phyloP scores from a whole-genome alignment of 2,113 vertebrate genomes.

The Sus scrofa region T2T-Sscrofa CM000829.6:38746501-38747000 shows the following conservation, averaged over 20 bases:
- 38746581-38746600: background rate
- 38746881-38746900: background rate
- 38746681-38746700: background rate
- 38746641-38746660: conserved; percentile 13
- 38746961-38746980: background rate
- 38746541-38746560: conserved; percentile 24
- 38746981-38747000: background rate
- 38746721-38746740: background rate
- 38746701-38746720: background rate
- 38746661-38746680: background rate
- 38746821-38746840: background rate
- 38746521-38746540: background rate
- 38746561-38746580: background rate
- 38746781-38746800: background rate
- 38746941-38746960: background rate
- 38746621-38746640: background rate
- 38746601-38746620: background rate
- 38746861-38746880: background rate
- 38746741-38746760: background rate
- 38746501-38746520: background rate
- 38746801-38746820: background rate
- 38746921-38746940: background rate
- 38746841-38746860: background rate
- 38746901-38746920: background rate
- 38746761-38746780: background rate